Conservation (phyloP, 53 echinoderm and acorn worm species). For the Henricia sp. region DNA sequence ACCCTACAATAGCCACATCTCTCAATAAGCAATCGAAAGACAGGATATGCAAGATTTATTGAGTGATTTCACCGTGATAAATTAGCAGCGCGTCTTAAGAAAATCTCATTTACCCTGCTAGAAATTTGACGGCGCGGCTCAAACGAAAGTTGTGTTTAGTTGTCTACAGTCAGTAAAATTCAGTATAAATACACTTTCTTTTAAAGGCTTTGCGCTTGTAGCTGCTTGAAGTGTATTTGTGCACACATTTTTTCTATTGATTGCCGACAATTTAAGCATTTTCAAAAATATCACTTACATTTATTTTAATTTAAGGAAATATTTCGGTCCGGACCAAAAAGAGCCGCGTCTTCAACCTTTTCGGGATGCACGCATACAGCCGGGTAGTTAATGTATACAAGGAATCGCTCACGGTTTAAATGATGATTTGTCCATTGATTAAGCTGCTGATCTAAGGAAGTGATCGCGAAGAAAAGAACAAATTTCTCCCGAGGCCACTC, state of each 20-base stretch:
- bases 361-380: constrained; percentile 15
- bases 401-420: neutral
- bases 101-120: too few species aligned
- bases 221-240: too few species aligned
- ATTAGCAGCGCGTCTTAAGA: too few species aligned
- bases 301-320: too few species aligned
- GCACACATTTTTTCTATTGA: too few species aligned
- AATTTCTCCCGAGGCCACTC: neutral
- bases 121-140: too few species aligned
- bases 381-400: neutral
- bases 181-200: too few species aligned
- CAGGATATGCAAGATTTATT: neutral
- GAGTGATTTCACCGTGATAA: neutral
- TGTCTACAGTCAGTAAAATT: too few species aligned
- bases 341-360: constrained; percentile 7
- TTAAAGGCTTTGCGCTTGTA: too few species aligned
- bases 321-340: neutral
- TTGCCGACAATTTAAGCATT: too few species aligned
- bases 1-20: neutral
- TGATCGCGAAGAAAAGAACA: neutral
- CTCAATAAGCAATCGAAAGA: neutral
- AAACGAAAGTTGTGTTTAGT: too few species aligned
- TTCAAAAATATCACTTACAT: too few species aligned
- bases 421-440: constrained; percentile 5
- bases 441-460: neutral